Conservation (phyloP, 2,113 vertebrate species). For the Paralichthys olivaceus region DNA sequence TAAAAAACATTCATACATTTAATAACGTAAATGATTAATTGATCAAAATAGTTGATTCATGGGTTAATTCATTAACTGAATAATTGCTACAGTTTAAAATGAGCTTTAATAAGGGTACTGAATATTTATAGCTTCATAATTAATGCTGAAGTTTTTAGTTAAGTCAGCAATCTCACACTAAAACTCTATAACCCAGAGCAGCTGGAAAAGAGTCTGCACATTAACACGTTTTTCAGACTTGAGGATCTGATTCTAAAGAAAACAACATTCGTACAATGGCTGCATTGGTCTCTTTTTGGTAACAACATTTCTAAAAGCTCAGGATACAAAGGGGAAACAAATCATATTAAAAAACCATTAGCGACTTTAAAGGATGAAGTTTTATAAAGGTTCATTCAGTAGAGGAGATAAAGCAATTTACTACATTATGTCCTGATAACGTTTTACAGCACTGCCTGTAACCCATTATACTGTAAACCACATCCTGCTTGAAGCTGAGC, state of each 20-base stretch:
- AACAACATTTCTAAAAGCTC: slow-evolving; percentile 20
- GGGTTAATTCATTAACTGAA: not conserved
- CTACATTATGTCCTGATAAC: slow-evolving; percentile 29
- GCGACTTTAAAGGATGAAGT: slow-evolving; percentile 21
- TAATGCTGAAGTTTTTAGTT: not conserved
- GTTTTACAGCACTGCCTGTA: slow-evolving; percentile 27
- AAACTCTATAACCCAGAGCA: not conserved
- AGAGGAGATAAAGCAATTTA: slow-evolving; percentile 45
- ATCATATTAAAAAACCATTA: slow-evolving; percentile 60
- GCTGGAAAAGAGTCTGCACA: not conserved
- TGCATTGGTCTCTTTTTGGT: not conserved
- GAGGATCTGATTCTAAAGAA: not conserved
- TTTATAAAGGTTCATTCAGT: slow-evolving; percentile 52
- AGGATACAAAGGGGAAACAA: slow-evolving; percentile 2
- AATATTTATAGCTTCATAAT: not conserved
- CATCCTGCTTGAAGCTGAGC: slow-evolving; percentile 7
- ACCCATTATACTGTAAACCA: slow-evolving; percentile 25
- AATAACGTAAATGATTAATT: too few relatives aligned
- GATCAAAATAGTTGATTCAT: not conserved
- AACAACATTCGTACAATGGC: slow-evolving; percentile 1
- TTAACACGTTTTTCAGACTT: not conserved
- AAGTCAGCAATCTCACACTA: not conserved
- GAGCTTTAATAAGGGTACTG: not conserved
- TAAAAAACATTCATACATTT: not conserved
- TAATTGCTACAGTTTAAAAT: not conserved